Conservation (phyloP, 2,888 invertebrate genomes). For the Trichogramma evanescens region DNA sequence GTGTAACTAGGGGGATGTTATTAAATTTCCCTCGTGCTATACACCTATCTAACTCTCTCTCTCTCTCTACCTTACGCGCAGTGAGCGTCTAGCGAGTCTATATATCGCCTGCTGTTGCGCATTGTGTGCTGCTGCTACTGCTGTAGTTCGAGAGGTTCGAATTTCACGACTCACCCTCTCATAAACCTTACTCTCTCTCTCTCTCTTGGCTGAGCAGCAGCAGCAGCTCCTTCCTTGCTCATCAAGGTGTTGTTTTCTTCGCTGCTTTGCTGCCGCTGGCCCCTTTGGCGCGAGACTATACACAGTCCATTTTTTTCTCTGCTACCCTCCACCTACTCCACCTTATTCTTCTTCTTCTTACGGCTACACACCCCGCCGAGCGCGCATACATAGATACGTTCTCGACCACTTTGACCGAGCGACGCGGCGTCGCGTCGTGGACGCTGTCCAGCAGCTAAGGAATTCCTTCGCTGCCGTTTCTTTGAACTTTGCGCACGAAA, state of each 20-base stretch:
- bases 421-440: too few relatives aligned
- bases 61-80: neutral
- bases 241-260: too few relatives aligned
- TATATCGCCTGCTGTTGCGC: constrained; percentile 20
- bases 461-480: too few relatives aligned
- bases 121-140: too few relatives aligned
- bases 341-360: neutral
- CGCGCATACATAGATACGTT: too few relatives aligned
- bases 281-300: too few relatives aligned
- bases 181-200: neutral
- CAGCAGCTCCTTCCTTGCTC: too few relatives aligned
- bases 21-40: constrained; percentile 45
- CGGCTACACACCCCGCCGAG: too few relatives aligned
- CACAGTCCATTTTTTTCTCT: neutral
- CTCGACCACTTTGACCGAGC: too few relatives aligned
- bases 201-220: neutral
- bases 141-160: constrained; percentile 27
- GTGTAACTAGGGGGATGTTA: constrained; percentile 49
- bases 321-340: neutral
- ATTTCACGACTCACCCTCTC: constrained; percentile 35
- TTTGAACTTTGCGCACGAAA: too few relatives aligned
- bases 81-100: constrained; percentile 8
- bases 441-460: too few relatives aligned
- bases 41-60: neutral
- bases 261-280: too few relatives aligned